A percentile compares a stretch with the other conserved stretches of the same genome.
Evolutionary conservation across 2,888 invertebrate genomes (phyloP).

Genomic region (Caenorhabditis doughertyi): DNA sequence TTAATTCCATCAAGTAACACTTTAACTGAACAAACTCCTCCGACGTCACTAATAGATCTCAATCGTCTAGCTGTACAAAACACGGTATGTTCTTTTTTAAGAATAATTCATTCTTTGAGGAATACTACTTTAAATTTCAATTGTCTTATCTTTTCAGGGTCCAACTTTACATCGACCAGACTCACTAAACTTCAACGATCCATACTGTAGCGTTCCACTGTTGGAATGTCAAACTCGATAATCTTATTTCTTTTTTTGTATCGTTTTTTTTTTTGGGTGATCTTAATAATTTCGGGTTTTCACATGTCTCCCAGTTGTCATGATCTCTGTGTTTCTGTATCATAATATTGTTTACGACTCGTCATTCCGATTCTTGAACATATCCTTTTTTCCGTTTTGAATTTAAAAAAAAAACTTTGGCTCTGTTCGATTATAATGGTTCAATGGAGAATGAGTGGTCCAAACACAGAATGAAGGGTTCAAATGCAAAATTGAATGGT

Average conservation of each 20-base stretch:
- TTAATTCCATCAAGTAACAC: conserved; percentile 29
- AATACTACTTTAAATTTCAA: too few relatives aligned
- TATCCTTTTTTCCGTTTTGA: conserved; percentile 16
- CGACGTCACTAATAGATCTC: conserved; percentile 46
- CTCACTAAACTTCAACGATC: conserved; percentile 50
- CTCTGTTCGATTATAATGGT: too few relatives aligned
- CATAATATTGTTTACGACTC: not conserved
- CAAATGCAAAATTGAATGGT: too few relatives aligned
- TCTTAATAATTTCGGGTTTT: conserved; percentile 12
- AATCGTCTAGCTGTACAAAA: conserved; percentile 54
- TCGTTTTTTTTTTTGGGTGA: conserved; percentile 2
- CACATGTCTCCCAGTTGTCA: not conserved
- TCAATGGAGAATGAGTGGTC: too few relatives aligned
- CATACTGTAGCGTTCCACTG: conserved; percentile 36
- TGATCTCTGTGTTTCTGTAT: not conserved
- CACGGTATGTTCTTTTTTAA: conserved; percentile 38
- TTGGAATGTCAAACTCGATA: conserved; percentile 38
- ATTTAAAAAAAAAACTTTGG: not conserved
- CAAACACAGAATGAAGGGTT: too few relatives aligned
- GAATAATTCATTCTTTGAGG: too few relatives aligned
- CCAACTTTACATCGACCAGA: conserved; percentile 59
- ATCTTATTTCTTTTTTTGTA: not conserved
- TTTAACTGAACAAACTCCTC: conserved; percentile 48
- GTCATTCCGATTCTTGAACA: conserved; percentile 20
- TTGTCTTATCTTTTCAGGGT: too few relatives aligned